Evolutionary conservation across 2,888 invertebrate species (phyloP).

Genomic region (Cryptus armator): DNA sequence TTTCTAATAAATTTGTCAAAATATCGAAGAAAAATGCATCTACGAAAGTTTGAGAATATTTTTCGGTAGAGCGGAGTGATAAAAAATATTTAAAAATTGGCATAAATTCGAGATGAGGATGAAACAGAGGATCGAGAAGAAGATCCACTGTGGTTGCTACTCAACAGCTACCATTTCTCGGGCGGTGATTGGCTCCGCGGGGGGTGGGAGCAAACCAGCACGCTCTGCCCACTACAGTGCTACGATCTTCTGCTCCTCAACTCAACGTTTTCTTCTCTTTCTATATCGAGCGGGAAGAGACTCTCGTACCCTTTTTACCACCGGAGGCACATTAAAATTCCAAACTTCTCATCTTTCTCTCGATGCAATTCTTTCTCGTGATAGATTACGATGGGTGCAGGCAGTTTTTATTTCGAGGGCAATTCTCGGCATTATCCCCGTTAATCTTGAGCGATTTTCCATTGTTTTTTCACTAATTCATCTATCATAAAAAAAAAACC

Average conservation of each 20-base stretch:
- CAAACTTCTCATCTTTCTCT: slow-evolving; percentile 77
- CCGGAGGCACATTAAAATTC: slow-evolving; percentile 83
- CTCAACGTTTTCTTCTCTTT: not conserved
- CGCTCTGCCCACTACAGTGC: slow-evolving; percentile 66
- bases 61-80: not conserved
- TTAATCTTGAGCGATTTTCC: not conserved
- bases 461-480: not conserved
- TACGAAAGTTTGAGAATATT: not conserved
- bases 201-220: slow-evolving; percentile 82
- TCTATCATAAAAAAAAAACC: not conserved
- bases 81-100: slow-evolving; percentile 7
- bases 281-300: slow-evolving; percentile 12
- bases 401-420: not conserved
- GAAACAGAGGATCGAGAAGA: slow-evolving; percentile 37
- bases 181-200: slow-evolving; percentile 84
- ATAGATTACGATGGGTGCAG: slow-evolving; percentile 77
- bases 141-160: slow-evolving; percentile 76
- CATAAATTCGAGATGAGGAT: slow-evolving; percentile 20
- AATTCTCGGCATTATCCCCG: not conserved
- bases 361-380: slow-evolving; percentile 77
- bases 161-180: slow-evolving; percentile 83
- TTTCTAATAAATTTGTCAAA: not conserved
- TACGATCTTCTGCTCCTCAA: slow-evolving; percentile 2
- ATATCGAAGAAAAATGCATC: not conserved
- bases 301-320: slow-evolving; percentile 72